phyloP scores from a whole-genome alignment of 2,797 vertebrate species.

The Sylvia borin region DNA sequence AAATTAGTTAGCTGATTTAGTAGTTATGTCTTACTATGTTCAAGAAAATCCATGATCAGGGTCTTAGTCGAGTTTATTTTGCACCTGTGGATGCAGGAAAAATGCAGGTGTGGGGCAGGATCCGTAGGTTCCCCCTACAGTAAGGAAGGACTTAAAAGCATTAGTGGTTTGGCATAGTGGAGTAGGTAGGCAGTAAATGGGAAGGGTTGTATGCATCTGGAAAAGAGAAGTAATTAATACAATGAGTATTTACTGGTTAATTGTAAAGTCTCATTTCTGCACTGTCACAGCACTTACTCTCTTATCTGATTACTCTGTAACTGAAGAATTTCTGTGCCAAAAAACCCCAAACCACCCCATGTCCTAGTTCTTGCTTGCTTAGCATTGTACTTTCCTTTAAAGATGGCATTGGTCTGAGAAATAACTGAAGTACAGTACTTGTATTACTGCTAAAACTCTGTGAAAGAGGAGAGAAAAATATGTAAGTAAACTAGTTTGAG shows the following conservation, averaged over 20 bases:
- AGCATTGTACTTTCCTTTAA: neutral
- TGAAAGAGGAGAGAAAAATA: neutral
- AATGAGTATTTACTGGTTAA: neutral
- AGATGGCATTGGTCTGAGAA: neutral
- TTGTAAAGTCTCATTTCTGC: neutral
- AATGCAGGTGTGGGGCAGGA: neutral
- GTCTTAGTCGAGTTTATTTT: neutral
- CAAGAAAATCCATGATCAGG: neutral
- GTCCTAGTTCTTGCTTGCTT: neutral
- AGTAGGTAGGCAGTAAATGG: neutral
- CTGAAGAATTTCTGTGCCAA: neutral
- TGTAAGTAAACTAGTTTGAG: neutral
- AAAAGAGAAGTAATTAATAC: neutral
- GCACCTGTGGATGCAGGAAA: neutral
- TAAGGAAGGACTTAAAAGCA: neutral
- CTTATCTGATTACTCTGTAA: neutral
- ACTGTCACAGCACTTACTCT: neutral
- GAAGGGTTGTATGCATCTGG: neutral
- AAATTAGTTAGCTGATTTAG: neutral
- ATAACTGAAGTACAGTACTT: neutral
- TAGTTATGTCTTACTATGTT: neutral
- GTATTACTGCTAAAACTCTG: neutral
- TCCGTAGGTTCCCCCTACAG: neutral
- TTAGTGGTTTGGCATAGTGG: neutral
- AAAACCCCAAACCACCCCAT: too few relatives aligned